Base-by-base conservation (phyloP, 2,113 vertebrate genomes). In the Mus pahari region DNA sequence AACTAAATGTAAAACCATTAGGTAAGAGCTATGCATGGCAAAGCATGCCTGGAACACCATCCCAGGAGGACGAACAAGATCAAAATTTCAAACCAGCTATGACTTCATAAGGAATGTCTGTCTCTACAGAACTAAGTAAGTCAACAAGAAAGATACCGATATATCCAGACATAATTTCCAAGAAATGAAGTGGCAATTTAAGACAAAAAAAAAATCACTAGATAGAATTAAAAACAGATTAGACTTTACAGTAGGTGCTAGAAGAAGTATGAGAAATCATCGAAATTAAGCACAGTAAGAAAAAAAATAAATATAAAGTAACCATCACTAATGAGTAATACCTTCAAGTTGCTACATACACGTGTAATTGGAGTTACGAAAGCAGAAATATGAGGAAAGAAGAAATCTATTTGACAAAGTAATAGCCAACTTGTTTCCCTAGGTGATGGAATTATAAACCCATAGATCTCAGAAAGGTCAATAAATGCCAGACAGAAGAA, bases 381-480 rank as follows among this genome's bases (percentile, higher is more conserved):
- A 68, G 33, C 75, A 91, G 36, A 89, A 91, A 73, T 84, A 75
- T 64, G 53, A 9, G 7, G 48, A 86, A 14, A 90, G 22, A 48
- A 28, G 55, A 66, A 77, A 64, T 8, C 48, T 17, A 68, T 62
- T 55, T 75, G 26, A 42, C 75, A 86, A 91, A 92, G 53, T 60
- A 92, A 84, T 95, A 28, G 33, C 10, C 68, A 50, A 86, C 39
- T 11, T n/a, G 6, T 13, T 82, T 89, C 81, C 66, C 75, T 90
- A 48, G 60, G 26, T 77, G 45, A 55, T 42, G 11, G 75, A 91
- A 91, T 7, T 83, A 86, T 48, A 94, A 93, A 86, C 17, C 1
- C 73, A 91, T 4, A 73, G 9, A 90, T 70, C 19, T 19, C 94
- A 86, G 79, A 92, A 94, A 92, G 60, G 19, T 87, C 68, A 94